A percentile compares a stretch with the other conserved stretches of the same genome.
Conservation (phyloP, 2,113 vertebrate genomes). For the Neoarius graeffei region DNA sequence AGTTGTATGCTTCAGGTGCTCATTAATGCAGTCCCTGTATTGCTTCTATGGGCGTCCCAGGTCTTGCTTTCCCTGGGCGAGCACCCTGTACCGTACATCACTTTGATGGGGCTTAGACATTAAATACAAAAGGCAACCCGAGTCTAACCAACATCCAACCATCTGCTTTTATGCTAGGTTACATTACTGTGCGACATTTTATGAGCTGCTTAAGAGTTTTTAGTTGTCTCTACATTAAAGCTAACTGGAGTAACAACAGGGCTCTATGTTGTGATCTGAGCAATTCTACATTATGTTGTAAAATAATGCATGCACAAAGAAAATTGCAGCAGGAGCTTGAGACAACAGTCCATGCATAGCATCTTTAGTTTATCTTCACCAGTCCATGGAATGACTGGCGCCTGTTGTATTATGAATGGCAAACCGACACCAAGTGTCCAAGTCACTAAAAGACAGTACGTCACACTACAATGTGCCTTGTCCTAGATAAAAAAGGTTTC, state of each 20-base stretch:
- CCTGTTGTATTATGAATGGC: conserved; percentile 37
- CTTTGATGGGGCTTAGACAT: neutral
- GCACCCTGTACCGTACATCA: too few species aligned
- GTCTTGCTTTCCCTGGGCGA: too few species aligned
- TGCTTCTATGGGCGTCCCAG: too few species aligned
- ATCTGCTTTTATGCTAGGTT: neutral
- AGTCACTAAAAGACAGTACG: conserved; percentile 29
- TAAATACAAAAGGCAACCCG: neutral
- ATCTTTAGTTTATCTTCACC: conserved; percentile 38
- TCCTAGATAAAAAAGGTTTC: conserved; percentile 31
- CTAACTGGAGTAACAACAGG: neutral
- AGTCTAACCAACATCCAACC: neutral
- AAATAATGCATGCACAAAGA: conserved; percentile 1
- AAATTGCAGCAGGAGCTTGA: neutral
- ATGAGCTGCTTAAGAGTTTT: neutral
- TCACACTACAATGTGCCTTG: conserved; percentile 26
- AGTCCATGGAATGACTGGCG: conserved; percentile 23
- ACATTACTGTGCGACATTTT: neutral
- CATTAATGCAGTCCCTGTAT: too few species aligned
- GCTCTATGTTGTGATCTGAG: neutral
- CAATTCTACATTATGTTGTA: neutral
- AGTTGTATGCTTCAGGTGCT: too few species aligned
- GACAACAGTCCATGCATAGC: neutral
- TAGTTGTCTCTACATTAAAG: neutral
- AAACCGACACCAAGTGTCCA: conserved; percentile 23